Conservation (phyloP, 2,888 invertebrate species). For the Lithosia quadra region DNA sequence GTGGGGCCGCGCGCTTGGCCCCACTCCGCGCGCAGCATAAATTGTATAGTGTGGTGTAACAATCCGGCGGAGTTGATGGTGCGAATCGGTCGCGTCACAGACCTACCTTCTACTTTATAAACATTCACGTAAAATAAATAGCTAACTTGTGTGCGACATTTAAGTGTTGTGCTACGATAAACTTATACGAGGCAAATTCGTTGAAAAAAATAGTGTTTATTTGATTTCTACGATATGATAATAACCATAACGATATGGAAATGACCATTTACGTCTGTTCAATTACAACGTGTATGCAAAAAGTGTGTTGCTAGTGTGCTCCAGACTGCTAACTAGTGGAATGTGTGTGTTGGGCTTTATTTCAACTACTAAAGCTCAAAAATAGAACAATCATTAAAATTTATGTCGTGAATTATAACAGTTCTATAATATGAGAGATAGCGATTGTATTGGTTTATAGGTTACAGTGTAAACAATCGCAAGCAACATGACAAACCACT, state of each 20-base stretch:
- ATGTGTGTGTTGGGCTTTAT: constrained; percentile 63
- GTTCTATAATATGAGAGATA: constrained; percentile 59
- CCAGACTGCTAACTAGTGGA: constrained; percentile 63
- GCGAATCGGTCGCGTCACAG: constrained; percentile 68
- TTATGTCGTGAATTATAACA: constrained; percentile 58
- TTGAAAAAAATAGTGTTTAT: constrained; percentile 34
- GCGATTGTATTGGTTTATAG: constrained; percentile 55
- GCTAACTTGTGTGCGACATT: constrained; percentile 55
- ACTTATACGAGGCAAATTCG: constrained; percentile 21
- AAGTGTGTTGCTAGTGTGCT: constrained; percentile 69
- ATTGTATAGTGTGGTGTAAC: constrained; percentile 41
- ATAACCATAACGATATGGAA: too few relatives aligned
- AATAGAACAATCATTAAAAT: constrained; percentile 64
- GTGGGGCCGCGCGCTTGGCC: constrained; percentile 45
- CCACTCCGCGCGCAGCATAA: constrained; percentile 31
- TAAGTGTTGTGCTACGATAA: constrained; percentile 39
- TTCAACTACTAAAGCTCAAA: constrained; percentile 53
- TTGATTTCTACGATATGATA: constrained; percentile 55
- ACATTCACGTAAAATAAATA: constrained; percentile 54
- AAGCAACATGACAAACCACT: constrained; percentile 66
- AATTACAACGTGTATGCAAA: constrained; percentile 70
- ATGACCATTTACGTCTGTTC: constrained; percentile 51
- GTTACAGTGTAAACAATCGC: constrained; percentile 52
- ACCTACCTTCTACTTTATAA: constrained; percentile 45
- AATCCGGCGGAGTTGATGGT: constrained; percentile 69